Evolutionary conservation across 2,113 vertebrate species (phyloP).

Genomic region (Ondatra zibethicus): DNA sequence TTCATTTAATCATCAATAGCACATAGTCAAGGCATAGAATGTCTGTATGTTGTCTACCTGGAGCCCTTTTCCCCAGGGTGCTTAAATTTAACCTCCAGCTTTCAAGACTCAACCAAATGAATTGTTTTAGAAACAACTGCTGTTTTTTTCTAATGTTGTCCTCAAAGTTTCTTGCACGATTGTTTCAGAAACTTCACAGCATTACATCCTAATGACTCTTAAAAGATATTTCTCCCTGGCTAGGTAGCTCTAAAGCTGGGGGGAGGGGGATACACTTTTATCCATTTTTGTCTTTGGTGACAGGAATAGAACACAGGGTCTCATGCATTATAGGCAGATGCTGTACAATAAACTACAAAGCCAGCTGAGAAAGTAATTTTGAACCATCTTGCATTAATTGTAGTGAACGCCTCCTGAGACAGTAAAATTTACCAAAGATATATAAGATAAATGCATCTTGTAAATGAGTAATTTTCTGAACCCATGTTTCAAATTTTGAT

Average conservation of each 20-base stretch:
- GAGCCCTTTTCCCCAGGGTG: neutral
- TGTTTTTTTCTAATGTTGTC: neutral
- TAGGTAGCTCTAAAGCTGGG: neutral
- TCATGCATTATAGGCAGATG: neutral
- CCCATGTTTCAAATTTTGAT: neutral
- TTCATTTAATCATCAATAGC: neutral
- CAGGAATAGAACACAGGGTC: neutral
- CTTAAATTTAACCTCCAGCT: neutral
- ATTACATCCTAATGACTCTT: neutral
- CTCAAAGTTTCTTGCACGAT: neutral
- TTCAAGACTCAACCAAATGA: neutral
- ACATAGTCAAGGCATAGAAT: neutral
- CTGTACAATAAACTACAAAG: no score
- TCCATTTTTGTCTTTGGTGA: neutral
- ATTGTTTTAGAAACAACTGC: neutral
- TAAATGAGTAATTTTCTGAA: conserved; percentile 35
- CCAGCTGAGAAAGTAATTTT: neutral
- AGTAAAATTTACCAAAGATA: conserved; percentile 6
- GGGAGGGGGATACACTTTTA: neutral
- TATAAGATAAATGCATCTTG: neutral
- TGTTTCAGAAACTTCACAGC: neutral
- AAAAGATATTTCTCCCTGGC: neutral
- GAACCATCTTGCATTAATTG: neutral
- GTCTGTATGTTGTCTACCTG: neutral
- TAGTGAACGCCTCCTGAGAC: neutral